A percentile compares a stretch with the other conserved stretches of the same genome.
These are phyloP conservation scores for Oxyura jamaicensis DNA, from an alignment of 2,113 vertebrate species.

Conservation along the genomic window DNA sequence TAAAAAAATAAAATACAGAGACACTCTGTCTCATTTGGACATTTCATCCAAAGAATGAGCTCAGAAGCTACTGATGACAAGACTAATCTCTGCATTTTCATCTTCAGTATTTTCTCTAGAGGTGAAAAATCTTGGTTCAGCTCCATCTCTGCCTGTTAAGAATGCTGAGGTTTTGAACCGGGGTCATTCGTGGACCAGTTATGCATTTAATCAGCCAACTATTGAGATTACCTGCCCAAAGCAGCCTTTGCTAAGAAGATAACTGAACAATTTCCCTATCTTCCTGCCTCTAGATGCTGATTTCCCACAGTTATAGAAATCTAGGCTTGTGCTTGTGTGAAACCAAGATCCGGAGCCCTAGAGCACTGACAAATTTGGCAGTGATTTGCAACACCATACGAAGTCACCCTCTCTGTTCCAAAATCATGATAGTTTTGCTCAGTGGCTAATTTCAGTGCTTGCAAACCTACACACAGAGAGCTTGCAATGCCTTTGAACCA, in stretches of 20 bases:
- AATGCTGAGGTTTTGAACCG: neutral
- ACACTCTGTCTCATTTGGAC: neutral
- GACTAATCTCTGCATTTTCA: neutral
- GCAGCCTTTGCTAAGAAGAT: neutral
- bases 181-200: neutral
- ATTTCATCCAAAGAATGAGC: neutral
- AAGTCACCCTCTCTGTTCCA: neutral
- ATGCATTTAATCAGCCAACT: neutral
- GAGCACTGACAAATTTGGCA: neutral
- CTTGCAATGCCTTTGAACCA: neutral
- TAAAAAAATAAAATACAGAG: neutral
- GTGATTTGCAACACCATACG: neutral
- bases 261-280: neutral
- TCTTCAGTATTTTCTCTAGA: neutral
- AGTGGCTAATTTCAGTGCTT: neutral
- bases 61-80: neutral
- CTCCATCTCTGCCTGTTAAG: neutral
- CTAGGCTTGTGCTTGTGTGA: neutral
- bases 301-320: neutral
- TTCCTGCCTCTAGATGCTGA: neutral
- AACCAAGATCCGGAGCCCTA: neutral
- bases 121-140: neutral
- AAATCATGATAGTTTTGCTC: neutral
- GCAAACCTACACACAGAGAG: neutral
- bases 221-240: neutral